Evolutionary conservation across 1,140 invertebrate genomes (phyloP).

Genomic region (Sitobion miscanthi): DNA sequence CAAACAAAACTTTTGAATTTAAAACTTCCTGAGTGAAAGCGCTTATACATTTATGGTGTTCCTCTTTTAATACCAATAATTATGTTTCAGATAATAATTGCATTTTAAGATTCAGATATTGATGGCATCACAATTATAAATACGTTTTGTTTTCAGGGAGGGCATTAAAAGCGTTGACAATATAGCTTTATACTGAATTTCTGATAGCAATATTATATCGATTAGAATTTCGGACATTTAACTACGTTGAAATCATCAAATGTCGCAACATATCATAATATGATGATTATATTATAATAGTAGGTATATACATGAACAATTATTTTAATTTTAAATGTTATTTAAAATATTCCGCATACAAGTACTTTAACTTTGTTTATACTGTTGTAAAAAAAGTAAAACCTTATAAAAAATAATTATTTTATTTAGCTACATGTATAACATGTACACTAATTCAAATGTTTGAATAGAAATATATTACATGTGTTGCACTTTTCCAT

Average conservation of each 20-base stretch:
- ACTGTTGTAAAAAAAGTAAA: too few species aligned
- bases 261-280: neutral
- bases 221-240: neutral
- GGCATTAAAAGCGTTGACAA: neutral
- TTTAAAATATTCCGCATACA: too few species aligned
- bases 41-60: neutral
- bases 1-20: neutral
- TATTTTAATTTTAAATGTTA: too few species aligned
- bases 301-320: too few species aligned
- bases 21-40: neutral
- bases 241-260: neutral
- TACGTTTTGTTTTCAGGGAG: neutral
- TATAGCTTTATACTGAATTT: neutral
- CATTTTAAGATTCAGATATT: neutral
- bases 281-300: too few species aligned
- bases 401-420: too few species aligned
- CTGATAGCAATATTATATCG: too few species aligned
- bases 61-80: neutral
- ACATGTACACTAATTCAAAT: neutral
- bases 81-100: constrained; percentile 19
- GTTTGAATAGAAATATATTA: neutral
- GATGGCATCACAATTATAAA: neutral
- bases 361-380: too few species aligned
- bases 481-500: neutral
- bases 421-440: neutral